These are phyloP conservation scores for Rhodeus uyekii DNA, from an alignment of 2,797 vertebrate species.

Conservation along the genomic window DNA sequence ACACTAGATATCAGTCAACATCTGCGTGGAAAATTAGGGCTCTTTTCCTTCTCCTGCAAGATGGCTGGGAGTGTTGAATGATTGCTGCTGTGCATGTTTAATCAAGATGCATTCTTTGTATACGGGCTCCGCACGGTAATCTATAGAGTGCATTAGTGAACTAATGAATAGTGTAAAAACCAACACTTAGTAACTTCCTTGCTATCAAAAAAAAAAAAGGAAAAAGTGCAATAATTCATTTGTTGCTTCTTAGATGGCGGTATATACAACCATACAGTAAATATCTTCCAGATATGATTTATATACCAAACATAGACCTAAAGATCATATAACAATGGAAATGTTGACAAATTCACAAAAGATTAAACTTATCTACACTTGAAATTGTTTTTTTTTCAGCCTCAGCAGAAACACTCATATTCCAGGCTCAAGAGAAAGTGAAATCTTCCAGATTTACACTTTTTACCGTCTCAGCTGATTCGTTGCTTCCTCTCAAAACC, in stretches of 20 bases:
- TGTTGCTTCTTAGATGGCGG: not conserved
- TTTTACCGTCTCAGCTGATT: constrained; percentile 61
- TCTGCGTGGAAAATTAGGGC: constrained; percentile 56
- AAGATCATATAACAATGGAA: not conserved
- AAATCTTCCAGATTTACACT: constrained; percentile 60
- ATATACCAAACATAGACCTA: not conserved
- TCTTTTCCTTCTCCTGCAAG: constrained; percentile 48
- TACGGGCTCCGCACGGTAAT: constrained; percentile 15
- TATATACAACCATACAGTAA: not conserved
- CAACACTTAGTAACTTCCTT: constrained; percentile 26
- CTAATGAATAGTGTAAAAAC: constrained; percentile 50
- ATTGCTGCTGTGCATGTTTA: constrained; percentile 54
- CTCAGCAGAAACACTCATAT: constrained; percentile 69
- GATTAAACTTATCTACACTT: not conserved
- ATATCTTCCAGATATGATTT: not conserved
- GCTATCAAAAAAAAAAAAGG: not conserved
- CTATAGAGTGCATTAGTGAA: constrained; percentile 52
- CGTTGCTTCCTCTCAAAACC: constrained; percentile 66
- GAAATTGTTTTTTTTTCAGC: constrained; percentile 62
- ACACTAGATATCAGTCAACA: constrained; percentile 56
- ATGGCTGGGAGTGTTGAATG: constrained; percentile 52
- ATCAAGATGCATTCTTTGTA: constrained; percentile 53
- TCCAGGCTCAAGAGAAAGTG: constrained; percentile 69
- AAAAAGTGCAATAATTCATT: constrained; percentile 6
- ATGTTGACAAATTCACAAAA: not conserved